Conservation (phyloP, 2,797 vertebrate genomes). For the Takifugu rubripes region DNA sequence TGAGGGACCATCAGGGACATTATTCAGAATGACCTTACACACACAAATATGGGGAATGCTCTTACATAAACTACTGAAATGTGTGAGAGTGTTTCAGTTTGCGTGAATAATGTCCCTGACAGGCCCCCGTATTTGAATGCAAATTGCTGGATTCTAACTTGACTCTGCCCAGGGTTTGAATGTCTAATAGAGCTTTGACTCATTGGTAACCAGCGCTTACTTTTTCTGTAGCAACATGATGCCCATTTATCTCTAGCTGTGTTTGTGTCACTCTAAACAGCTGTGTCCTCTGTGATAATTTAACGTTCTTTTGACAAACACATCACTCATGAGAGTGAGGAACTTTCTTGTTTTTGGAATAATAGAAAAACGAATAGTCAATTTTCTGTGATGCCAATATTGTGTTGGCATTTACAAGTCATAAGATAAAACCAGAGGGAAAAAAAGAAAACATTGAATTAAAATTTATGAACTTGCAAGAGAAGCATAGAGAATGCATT, state of each 20-base stretch:
- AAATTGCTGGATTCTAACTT: not conserved
- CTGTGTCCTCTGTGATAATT: not conserved
- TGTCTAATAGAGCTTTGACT: constrained; percentile 2
- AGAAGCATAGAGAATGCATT: constrained; percentile 19
- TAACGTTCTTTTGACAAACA: constrained; percentile 11
- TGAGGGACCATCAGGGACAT: no score
- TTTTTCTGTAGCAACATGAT: constrained; percentile 4
- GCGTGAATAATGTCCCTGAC: no score
- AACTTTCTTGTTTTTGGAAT: no score
- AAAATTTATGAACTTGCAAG: constrained; percentile 31
- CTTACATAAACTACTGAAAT: no score
- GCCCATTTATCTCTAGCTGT: constrained; percentile 1
- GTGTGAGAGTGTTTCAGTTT: no score
- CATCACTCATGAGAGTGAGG: not conserved
- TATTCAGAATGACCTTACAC: no score
- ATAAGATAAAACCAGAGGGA: not conserved
- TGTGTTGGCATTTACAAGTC: constrained; percentile 23
- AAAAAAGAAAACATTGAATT: constrained; percentile 28
- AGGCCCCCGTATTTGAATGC: no score
- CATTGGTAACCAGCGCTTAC: not conserved
- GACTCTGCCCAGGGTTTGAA: not conserved
- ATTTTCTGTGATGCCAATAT: constrained; percentile 3
- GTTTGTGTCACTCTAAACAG: not conserved
- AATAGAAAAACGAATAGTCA: no score
- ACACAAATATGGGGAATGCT: no score